A percentile compares a stretch with the other conserved stretches of the same genome.
These are phyloP conservation scores for Andricus grossulariae DNA, from an alignment of 1,140 invertebrate genomes.

Conservation along the genomic window DNA sequence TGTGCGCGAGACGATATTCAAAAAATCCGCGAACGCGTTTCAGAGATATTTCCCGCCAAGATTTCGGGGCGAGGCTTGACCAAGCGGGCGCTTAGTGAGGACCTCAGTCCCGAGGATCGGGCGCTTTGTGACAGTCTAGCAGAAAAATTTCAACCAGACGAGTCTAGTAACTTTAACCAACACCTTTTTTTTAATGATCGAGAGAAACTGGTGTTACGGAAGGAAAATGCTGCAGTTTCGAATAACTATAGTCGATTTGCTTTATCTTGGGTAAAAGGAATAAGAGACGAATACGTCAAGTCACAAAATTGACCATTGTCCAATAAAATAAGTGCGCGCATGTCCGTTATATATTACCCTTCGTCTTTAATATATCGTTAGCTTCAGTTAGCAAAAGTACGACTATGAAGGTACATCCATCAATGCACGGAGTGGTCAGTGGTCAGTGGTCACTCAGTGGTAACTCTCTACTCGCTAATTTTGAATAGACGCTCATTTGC, in stretches of 20 bases:
- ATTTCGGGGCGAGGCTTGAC: no score
- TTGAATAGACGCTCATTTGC: conserved; percentile 45
- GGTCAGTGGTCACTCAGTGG: conserved; percentile 4
- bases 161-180: no score
- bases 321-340: neutral
- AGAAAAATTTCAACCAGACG: no score
- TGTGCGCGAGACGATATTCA: no score
- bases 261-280: neutral
- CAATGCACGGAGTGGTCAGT: neutral
- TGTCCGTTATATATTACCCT: neutral
- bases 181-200: no score
- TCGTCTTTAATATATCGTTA: conserved; percentile 2
- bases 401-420: neutral
- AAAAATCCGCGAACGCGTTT: no score
- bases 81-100: no score
- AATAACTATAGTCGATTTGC: neutral
- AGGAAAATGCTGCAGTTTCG: no score
- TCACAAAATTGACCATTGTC: neutral
- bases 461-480: conserved; percentile 39
- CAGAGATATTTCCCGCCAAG: no score
- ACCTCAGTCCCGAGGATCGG: no score
- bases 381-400: neutral
- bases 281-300: neutral
- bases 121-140: no score
- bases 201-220: no score